Percentiles rank a stretch among this genome's conserved stretches.
These are phyloP conservation scores for Gadus macrocephalus DNA, from an alignment of 2,113 vertebrate genomes.

Conservation along the genomic window DNA sequence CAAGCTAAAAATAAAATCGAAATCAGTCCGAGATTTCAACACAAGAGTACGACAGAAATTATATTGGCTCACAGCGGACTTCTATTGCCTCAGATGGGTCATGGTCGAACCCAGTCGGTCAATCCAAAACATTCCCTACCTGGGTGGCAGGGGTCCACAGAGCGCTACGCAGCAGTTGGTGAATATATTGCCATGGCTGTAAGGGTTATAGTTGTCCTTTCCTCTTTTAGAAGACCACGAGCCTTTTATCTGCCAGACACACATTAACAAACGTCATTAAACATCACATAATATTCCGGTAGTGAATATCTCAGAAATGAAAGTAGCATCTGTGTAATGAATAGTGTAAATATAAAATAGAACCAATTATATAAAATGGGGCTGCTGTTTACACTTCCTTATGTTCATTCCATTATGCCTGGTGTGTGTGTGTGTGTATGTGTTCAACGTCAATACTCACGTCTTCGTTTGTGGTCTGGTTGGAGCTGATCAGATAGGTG, in stretches of 20 bases:
- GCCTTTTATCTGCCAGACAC: conserved; percentile 86
- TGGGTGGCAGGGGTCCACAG: conserved; percentile 94
- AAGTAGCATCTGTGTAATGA: no score
- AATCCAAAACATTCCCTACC: conserved; percentile 69
- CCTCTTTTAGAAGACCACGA: conserved; percentile 98
- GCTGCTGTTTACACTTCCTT: no score
- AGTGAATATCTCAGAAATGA: no score
- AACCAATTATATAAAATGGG: no score
- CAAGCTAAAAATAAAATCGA: conserved; percentile 9
- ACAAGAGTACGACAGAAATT: background rate
- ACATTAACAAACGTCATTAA: no score
- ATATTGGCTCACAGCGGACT: background rate
- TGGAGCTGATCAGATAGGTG: conserved; percentile 97
- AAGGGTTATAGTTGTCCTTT: conserved; percentile 98
- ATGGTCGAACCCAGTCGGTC: background rate
- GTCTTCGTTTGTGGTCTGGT: conserved; percentile 99
- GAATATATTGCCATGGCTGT: conserved; percentile 94
- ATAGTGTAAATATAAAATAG: no score
- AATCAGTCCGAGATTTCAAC: background rate
- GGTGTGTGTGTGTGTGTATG: background rate
- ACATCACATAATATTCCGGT: background rate
- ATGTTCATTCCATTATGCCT: background rate
- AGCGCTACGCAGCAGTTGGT: conserved; percentile 94
- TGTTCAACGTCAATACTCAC: conserved; percentile 75
- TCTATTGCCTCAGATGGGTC: no score